These are phyloP conservation scores for Chiropotes sagulatus DNA, from an alignment of 2,797 vertebrate species.

Conservation along the genomic window DNA sequence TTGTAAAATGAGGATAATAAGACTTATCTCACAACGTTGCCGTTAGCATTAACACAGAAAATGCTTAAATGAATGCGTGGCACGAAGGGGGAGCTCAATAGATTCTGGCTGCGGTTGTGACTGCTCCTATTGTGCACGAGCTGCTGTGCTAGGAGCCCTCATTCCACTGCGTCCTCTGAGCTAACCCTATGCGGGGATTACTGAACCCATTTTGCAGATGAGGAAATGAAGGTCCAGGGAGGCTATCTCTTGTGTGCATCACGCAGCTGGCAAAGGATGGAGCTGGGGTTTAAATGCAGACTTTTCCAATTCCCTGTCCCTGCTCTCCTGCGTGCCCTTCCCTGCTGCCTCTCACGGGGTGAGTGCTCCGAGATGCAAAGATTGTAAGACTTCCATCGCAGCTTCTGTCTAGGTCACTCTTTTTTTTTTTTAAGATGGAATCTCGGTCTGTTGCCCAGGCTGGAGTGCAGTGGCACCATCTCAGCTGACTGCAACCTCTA, in stretches of 20 bases:
- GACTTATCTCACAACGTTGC: background rate
- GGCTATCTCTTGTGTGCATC: fast-evolving
- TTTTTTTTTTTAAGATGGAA: background rate
- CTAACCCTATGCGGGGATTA: background rate
- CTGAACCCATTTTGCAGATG: background rate
- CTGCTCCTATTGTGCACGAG: background rate
- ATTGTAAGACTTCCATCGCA: background rate
- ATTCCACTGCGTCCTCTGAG: background rate
- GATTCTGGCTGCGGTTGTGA: background rate
- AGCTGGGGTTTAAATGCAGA: background rate
- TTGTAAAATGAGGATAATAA: background rate
- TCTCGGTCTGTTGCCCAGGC: background rate
- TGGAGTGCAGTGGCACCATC: background rate
- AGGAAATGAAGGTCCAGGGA: background rate
- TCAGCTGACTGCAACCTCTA: background rate
- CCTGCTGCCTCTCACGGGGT: background rate
- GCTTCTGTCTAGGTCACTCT: background rate
- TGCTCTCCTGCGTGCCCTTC: background rate
- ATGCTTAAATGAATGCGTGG: background rate
- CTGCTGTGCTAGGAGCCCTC: background rate
- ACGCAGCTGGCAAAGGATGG: background rate
- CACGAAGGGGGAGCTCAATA: background rate
- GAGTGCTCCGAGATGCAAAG: background rate
- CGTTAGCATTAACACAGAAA: background rate
- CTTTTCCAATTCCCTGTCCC: background rate